These are phyloP conservation scores for Syrrhaptes paradoxus DNA, from an alignment of 2,113 vertebrate genomes.

Conservation along the genomic window DNA sequence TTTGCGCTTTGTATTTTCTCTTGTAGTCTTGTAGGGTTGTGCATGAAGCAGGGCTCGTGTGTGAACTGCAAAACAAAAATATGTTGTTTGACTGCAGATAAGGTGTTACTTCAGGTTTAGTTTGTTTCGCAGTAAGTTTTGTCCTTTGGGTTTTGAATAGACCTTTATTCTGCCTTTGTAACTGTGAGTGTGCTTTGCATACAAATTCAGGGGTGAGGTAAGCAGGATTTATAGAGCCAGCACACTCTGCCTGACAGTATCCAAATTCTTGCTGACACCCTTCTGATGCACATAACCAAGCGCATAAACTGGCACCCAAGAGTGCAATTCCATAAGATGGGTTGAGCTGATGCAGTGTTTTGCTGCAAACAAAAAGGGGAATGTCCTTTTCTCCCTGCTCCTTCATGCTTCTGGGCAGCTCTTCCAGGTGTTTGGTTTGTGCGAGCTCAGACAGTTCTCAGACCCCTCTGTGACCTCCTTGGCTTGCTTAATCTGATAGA, in stretches of 20 bases:
- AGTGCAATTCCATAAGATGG: background rate
- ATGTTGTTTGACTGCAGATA: background rate
- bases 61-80: background rate
- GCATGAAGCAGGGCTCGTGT: background rate
- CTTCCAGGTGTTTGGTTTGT: background rate
- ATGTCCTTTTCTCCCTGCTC: background rate
- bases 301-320: background rate
- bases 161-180: slow-evolving; percentile 9
- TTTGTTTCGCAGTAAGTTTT: background rate
- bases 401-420: background rate
- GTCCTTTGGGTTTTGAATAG: background rate
- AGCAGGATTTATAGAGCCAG: background rate
- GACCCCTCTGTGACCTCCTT: background rate
- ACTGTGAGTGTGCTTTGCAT: background rate
- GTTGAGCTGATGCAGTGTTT: background rate
- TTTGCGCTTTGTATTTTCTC: background rate
- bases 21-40: background rate
- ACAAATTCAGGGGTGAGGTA: background rate
- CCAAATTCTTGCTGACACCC: background rate
- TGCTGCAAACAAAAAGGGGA: background rate
- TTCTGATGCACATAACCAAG: background rate
- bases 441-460: accelerated
- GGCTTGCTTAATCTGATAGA: background rate
- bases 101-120: background rate
- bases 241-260: background rate